These are phyloP conservation scores for Lophotis ruficrista DNA, from an alignment of 2,113 vertebrate species.

Conservation along the genomic window DNA sequence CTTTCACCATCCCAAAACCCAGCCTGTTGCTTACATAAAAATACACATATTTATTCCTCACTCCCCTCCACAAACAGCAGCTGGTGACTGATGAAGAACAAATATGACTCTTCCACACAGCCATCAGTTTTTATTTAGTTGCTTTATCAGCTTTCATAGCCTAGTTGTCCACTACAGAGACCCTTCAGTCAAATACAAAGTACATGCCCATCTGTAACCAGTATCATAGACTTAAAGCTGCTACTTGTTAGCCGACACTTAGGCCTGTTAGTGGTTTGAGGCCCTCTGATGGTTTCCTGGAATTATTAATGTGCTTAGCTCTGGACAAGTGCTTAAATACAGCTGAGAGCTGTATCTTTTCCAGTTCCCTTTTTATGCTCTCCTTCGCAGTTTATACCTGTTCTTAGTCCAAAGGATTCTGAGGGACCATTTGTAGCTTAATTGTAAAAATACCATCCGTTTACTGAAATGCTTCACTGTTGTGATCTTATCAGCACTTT, in stretches of 20 bases:
- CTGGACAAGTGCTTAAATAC: background rate
- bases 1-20: background rate
- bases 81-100: background rate
- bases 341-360: background rate
- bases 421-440: background rate
- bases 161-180: background rate
- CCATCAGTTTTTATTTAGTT: background rate
- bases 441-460: background rate
- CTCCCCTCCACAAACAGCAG: fast-evolving
- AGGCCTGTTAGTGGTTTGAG: background rate
- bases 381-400: background rate
- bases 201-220: background rate
- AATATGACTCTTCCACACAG: fast-evolving
- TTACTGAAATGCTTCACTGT: background rate
- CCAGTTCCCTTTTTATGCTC: background rate
- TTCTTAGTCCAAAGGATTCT: background rate
- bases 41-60: background rate
- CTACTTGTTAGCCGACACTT: background rate
- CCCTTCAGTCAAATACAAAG: background rate
- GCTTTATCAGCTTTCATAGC: background rate
- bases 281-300: background rate
- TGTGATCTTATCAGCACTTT: background rate
- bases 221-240: background rate
- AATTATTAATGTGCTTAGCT: background rate
- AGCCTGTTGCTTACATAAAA: background rate